Conservation (phyloP, 2,113 vertebrate species). For the Anoura caudifer region DNA sequence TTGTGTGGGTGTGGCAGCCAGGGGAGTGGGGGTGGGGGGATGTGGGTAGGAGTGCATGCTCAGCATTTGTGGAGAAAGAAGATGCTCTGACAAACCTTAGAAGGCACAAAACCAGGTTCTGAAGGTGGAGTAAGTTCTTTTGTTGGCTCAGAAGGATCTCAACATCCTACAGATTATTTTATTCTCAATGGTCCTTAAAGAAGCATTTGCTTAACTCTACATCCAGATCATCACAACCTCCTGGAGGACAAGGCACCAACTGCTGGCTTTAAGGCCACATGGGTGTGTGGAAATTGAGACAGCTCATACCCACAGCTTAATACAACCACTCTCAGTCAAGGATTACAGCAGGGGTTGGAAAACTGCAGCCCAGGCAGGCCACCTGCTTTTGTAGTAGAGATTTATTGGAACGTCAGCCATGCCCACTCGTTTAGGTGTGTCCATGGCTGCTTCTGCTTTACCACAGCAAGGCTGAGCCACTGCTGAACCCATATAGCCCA, state of each 20-base stretch:
- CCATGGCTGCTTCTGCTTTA: not conserved
- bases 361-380: not conserved
- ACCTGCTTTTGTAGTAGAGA: not conserved
- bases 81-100: not conserved
- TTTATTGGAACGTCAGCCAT: not conserved
- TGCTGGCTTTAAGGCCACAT: not conserved
- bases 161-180: not conserved
- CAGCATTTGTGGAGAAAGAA: not conserved
- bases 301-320: not conserved
- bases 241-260: not conserved
- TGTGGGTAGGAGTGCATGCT: not conserved
- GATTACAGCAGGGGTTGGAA: not conserved
- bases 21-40: accelerated
- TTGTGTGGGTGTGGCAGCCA: too few species aligned
- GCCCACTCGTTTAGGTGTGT: not conserved
- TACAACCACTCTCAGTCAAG: not conserved
- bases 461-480: not conserved
- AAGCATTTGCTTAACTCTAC: not conserved
- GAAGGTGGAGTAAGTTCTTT: not conserved
- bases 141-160: not conserved
- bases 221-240: not conserved
- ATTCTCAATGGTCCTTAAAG: not conserved
- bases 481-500: not conserved
- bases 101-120: slow-evolving; percentile 4
- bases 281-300: not conserved